These are phyloP conservation scores for Piprites chloris DNA, from an alignment of 2,113 vertebrate genomes.

Conservation along the genomic window DNA sequence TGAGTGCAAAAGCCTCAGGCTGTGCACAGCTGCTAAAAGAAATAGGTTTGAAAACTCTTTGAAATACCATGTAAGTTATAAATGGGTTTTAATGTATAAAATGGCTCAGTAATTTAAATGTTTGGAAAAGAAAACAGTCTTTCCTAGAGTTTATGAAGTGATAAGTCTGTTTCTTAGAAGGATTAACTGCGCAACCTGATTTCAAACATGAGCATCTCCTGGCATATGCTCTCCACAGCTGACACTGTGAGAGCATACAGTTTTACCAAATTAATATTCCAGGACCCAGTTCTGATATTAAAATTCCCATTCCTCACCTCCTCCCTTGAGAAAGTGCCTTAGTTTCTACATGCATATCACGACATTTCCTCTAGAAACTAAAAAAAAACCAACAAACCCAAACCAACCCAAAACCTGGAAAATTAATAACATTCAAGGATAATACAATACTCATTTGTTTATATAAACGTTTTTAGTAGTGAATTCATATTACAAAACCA, in stretches of 20 bases:
- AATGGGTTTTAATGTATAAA: constrained; percentile 63
- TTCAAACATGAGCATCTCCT: neutral
- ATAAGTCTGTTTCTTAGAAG: constrained; percentile 52
- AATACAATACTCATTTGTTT: neutral
- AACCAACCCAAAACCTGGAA: neutral
- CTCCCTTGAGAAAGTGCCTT: neutral
- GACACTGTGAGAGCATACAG: neutral
- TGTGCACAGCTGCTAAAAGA: neutral
- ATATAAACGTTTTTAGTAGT: neutral
- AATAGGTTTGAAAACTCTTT: constrained; percentile 36
- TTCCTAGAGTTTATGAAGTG: constrained; percentile 66
- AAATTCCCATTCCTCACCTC: neutral
- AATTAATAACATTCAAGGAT: neutral
- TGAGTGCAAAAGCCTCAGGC: neutral
- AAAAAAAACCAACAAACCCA: neutral
- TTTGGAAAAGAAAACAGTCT: constrained; percentile 69
- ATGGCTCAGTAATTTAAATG: constrained; percentile 63
- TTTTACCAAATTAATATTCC: constrained; percentile 5
- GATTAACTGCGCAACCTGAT: constrained; percentile 45
- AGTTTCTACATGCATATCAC: neutral
- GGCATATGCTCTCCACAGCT: neutral
- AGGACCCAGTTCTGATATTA: neutral
- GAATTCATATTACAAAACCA: neutral
- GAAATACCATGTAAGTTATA: constrained; percentile 43
- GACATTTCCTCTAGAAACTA: neutral